Conservation (phyloP, 2,888 invertebrate species). For the Galerucella pusilla region DNA sequence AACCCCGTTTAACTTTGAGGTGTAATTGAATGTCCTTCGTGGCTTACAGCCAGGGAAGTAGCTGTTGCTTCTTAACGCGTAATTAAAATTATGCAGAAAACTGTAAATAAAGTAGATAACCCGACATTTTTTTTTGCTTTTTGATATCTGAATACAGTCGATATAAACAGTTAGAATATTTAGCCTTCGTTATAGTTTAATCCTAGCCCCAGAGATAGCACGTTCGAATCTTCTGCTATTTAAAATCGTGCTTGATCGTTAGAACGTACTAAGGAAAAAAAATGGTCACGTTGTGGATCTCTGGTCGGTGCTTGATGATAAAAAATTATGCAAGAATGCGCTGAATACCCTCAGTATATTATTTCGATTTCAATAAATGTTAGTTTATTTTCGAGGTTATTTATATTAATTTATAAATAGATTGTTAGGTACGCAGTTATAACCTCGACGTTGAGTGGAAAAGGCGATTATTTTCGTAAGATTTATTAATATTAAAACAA, state of each 20-base stretch:
- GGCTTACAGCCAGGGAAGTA: too few species aligned
- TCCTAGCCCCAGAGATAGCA: constrained; percentile 17
- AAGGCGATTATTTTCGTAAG: not conserved
- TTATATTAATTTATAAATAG: constrained; percentile 17
- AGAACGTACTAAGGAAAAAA: constrained; percentile 6
- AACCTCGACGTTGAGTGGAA: not conserved
- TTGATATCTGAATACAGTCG: too few species aligned
- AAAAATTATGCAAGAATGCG: constrained; percentile 26
- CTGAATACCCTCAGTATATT: constrained; percentile 7
- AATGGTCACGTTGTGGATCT: constrained; percentile 22
- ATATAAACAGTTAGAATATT: not conserved
- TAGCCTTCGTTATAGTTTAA: constrained; percentile 20
- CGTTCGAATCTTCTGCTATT: constrained; percentile 24
- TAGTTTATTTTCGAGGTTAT: constrained; percentile 12
- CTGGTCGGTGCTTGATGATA: constrained; percentile 12
- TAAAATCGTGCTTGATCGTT: constrained; percentile 20
- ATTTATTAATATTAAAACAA: not conserved
- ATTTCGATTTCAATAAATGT: constrained; percentile 21
- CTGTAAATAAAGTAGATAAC: too few species aligned
- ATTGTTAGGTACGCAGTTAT: not conserved
- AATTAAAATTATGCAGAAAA: too few species aligned
- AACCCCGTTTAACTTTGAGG: too few species aligned
- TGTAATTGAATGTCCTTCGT: too few species aligned
- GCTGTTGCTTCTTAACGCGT: too few species aligned
- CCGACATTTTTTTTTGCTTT: too few species aligned